phyloP scores from a whole-genome alignment of 1,140 invertebrate species.

The Drosophila rhopaloa region DNA sequence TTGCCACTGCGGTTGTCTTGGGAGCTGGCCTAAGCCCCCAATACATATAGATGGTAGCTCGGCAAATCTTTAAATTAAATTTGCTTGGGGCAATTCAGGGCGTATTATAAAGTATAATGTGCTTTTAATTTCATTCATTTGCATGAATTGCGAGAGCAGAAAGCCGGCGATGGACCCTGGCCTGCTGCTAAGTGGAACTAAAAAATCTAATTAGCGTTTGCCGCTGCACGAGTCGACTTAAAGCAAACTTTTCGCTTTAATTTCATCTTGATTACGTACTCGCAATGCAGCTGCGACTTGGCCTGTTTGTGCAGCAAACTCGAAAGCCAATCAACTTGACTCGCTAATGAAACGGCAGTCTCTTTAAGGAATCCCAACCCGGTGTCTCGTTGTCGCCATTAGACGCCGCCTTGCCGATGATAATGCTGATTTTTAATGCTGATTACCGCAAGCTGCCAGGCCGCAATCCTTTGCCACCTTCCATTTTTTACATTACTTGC shows the following conservation, averaged over 20 bases:
- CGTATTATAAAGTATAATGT: conserved; percentile 81
- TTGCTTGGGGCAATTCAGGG: conserved; percentile 71
- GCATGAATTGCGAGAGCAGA: conserved; percentile 41
- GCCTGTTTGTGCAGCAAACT: conserved; percentile 29
- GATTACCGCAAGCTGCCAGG: conserved; percentile 55
- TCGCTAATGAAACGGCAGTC: conserved; percentile 70
- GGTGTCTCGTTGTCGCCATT: conserved; percentile 54
- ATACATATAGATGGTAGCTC: conserved; percentile 46
- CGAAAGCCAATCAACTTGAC: conserved; percentile 75
- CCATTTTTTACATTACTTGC: neutral
- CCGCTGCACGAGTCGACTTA: conserved; percentile 57
- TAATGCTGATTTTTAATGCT: conserved; percentile 66
- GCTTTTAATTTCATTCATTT: conserved; percentile 84
- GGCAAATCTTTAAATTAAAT: conserved; percentile 79
- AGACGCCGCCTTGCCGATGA: conserved; percentile 31
- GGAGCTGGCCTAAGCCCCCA: conserved; percentile 23
- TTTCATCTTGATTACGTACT: conserved; percentile 72
- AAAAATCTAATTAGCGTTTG: conserved; percentile 78
- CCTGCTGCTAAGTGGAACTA: conserved; percentile 61
- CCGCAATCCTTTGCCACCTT: conserved; percentile 52
- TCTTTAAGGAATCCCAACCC: conserved; percentile 57
- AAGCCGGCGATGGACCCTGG: conserved; percentile 17
- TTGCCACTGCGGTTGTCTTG: conserved; percentile 75
- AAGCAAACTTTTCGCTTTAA: conserved; percentile 80
- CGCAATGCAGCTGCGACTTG: neutral